Evolutionary conservation across 2,113 vertebrate species (phyloP), one percentile per base, ranked within the genome.

Genomic region (Rhegmatorhina hoffmannsi): DNA sequence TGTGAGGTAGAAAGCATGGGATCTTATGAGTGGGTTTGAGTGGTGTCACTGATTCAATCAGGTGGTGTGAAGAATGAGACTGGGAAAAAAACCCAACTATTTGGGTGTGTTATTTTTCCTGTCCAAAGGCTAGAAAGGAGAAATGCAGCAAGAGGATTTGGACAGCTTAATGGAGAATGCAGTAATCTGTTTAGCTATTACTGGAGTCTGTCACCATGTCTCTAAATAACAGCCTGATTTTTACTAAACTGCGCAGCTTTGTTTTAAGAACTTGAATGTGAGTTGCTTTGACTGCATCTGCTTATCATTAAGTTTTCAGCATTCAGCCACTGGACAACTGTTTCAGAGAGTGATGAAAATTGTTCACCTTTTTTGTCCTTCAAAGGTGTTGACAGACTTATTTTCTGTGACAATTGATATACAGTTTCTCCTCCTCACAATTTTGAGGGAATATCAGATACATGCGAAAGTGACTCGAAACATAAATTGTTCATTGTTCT

Each of bases 401-500:
- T 91, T 95, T 97, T 96, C 75, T 95, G 79, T 96, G 95, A 77
- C 74, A 88, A 94, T 76, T 96, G 92, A 93, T 76, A 55, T 96
- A 93, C 87, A 91, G 85, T 31, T 97, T 97, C 92, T 90, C 81
- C 59, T 96, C 93, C 91, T 66, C 79, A 82, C 91, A 83, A 76
- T 78, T 96, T 90, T 88, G 77, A 90, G 86, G 84, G 79, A 93
- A 87, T 69, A 94, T 81, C 74, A 64, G 64, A 56, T 91, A 77
- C 72, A 49, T 25, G 69, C 81, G 88, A 90, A 78, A 80, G 69
- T 82, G 68, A 93, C 84, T 96, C 47, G 14, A 24, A 92, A 89
- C 69, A 85, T 81, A 96, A 96, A 85, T 96, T 6, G 34, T 87
- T 95, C 33, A 3, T 95, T 95, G 87, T 80, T 95, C 78, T 82